Percentiles rank a stretch among this genome's conserved stretches.
These are phyloP conservation scores for Electrophaes corylata DNA, from an alignment of 2,888 invertebrate genomes.

Conservation along the genomic window DNA sequence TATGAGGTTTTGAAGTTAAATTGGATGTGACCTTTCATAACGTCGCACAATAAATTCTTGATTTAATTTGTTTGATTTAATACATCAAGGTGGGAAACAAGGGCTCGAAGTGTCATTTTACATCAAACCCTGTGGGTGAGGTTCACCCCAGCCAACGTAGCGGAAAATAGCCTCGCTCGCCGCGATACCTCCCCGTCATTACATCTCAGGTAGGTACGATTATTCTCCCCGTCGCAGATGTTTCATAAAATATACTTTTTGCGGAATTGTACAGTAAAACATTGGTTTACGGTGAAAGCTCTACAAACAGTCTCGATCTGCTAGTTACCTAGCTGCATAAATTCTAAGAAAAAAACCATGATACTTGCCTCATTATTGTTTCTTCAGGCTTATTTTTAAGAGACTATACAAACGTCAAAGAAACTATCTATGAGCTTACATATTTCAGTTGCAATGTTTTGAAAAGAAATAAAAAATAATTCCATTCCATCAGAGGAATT, in stretches of 20 bases:
- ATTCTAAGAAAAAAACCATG: background rate
- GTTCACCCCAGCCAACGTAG: slow-evolving; percentile 49
- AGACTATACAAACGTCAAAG: background rate
- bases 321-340: background rate
- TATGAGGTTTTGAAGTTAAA: background rate
- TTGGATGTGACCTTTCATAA: background rate
- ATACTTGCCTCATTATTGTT: background rate
- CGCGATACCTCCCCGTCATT: slow-evolving; percentile 39
- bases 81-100: slow-evolving; percentile 42
- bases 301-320: slow-evolving; percentile 2
- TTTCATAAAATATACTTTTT: slow-evolving; percentile 30
- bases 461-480: slow-evolving; percentile 5
- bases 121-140: slow-evolving; percentile 48
- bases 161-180: slow-evolving; percentile 59
- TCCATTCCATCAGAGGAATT: slow-evolving; percentile 13
- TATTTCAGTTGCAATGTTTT: background rate
- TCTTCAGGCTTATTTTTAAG: background rate
- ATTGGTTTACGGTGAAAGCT: slow-evolving; percentile 25
- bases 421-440: background rate
- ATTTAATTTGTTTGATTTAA: slow-evolving; percentile 45
- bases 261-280: slow-evolving; percentile 29
- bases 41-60: slow-evolving; percentile 21
- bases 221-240: slow-evolving; percentile 32
- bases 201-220: slow-evolving; percentile 32
- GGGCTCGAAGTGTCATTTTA: slow-evolving; percentile 52